A percentile compares a stretch with the other conserved stretches of the same genome.
phyloP scores from a whole-genome alignment of 2,797 vertebrate species.

The Sebastes matsubarae region DNA sequence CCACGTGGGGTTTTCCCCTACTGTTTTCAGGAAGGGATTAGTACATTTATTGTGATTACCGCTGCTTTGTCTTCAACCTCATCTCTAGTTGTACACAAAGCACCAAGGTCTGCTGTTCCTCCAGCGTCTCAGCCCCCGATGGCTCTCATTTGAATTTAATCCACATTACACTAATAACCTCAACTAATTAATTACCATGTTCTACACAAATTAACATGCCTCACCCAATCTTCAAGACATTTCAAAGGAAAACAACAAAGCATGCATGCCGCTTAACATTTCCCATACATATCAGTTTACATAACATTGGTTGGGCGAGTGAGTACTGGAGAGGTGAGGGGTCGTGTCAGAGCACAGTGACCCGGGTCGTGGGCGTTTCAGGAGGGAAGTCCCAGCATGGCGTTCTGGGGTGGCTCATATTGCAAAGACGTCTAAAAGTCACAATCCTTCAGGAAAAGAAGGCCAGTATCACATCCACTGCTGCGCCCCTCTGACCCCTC shows the following conservation, averaged over 20 bases:
- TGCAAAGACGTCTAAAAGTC: constrained; percentile 70
- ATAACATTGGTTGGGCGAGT: constrained; percentile 53
- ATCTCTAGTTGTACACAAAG: constrained; percentile 32
- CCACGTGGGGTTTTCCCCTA: constrained; percentile 48
- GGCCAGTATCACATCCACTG: constrained; percentile 49
- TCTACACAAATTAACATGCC: constrained; percentile 51
- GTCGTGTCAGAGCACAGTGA: constrained; percentile 64
- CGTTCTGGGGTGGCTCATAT: constrained; percentile 57
- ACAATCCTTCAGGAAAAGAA: constrained; percentile 64
- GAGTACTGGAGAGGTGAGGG: constrained; percentile 61
- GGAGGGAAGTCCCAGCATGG: constrained; percentile 41
- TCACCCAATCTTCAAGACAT: constrained; percentile 32
- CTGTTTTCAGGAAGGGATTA: constrained; percentile 75
- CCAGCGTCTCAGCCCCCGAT: constrained; percentile 10
- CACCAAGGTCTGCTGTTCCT: constrained; percentile 17
- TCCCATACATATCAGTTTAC: constrained; percentile 76
- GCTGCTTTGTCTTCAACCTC: constrained; percentile 57
- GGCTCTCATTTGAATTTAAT: constrained; percentile 43
- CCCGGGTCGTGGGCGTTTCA: constrained; percentile 50
- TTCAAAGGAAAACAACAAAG: constrained; percentile 53
- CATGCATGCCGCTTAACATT: constrained; percentile 58
- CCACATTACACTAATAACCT: constrained; percentile 39
- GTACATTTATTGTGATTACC: constrained; percentile 64
- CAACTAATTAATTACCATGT: constrained; percentile 54
- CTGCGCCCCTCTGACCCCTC: constrained; percentile 45